These are phyloP conservation scores for Zaprionus bogoriensis DNA, from an alignment of 2,888 invertebrate species.

Conservation along the genomic window DNA sequence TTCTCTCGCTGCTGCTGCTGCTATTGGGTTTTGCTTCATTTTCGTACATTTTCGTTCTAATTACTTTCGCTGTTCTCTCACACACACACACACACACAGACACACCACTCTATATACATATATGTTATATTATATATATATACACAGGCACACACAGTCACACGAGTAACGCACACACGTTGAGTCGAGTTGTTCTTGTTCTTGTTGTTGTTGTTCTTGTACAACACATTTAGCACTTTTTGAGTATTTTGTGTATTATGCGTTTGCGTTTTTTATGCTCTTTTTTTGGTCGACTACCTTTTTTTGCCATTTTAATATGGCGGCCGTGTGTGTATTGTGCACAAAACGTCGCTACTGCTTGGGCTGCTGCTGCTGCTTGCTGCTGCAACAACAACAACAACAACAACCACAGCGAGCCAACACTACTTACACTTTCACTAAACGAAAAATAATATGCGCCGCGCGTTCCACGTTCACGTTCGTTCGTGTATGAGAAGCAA, in stretches of 20 bases:
- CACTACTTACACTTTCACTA: constrained; percentile 69
- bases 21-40: constrained; percentile 38
- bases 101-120: not conserved
- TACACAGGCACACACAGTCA: not conserved
- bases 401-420: constrained; percentile 47
- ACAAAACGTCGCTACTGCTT: constrained; percentile 55
- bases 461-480: constrained; percentile 63
- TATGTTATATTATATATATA: constrained; percentile 3
- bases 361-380: constrained; percentile 29
- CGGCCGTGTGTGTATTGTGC: constrained; percentile 61
- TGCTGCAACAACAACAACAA: constrained; percentile 31
- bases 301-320: constrained; percentile 62
- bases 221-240: constrained; percentile 31
- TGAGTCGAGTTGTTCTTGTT: constrained; percentile 28
- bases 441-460: constrained; percentile 66
- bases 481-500: constrained; percentile 55
- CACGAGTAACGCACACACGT: constrained; percentile 9
- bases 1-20: constrained; percentile 44
- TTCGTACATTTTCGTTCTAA: constrained; percentile 53
- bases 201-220: constrained; percentile 25
- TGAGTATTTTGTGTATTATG: constrained; percentile 43
- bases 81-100: not conserved
- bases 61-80: constrained; percentile 55
- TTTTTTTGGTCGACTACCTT: constrained; percentile 40
- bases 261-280: constrained; percentile 9